Base-by-base conservation (phyloP, 2,113 vertebrate genomes). In the Gorsachius goisagi region DNA sequence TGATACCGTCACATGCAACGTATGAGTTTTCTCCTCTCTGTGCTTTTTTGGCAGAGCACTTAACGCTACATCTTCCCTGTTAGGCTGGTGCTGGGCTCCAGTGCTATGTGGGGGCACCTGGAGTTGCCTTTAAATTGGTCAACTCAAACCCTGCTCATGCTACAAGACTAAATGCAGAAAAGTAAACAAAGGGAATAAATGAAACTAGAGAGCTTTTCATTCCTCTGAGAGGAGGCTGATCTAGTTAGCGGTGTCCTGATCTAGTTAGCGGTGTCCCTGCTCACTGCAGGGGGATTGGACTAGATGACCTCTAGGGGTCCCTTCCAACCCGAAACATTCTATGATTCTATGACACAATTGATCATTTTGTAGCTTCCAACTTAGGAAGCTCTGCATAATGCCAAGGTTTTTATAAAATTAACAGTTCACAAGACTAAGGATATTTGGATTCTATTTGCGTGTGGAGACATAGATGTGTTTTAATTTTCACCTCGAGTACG, bases 111-210 rank as follows among this genome's bases (percentile, higher is more conserved):
- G 22, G 71, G 6, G 4, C 20, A 50, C 15, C 37, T 18, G 12
- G 4, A 35, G 11, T 11, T 23, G n/a, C 9, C 59, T 19, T 59
- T 30, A 18, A 59, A 12, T 23, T 21, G 24, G 2, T 81, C n/a
- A 23, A 1, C 35, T 45, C 0, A 0, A 71, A 6, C n/a, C 56
- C 23, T 56, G 41, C 19, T 60, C 1, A 0, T 12, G 15, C 23
- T 22, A 6, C 0, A 3, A 15, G 30, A 19, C 21, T 26, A n/a
- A 73, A 63, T 30, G 11, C 44, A 60, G 56, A 37, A 23, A 53
- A 41, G 14, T 12, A 55, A 73, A 44, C 26, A 33, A 68, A 63
- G 4, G 52, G 7, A 73, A 35, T 49, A 49, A 85, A 11, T 32
- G 18, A 62, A 47, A 26, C 16, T 8, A 2, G 13, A n/a, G 50